phyloP scores from a whole-genome alignment of 2,797 vertebrate genomes.

The Sciurus vulgaris region DNA sequence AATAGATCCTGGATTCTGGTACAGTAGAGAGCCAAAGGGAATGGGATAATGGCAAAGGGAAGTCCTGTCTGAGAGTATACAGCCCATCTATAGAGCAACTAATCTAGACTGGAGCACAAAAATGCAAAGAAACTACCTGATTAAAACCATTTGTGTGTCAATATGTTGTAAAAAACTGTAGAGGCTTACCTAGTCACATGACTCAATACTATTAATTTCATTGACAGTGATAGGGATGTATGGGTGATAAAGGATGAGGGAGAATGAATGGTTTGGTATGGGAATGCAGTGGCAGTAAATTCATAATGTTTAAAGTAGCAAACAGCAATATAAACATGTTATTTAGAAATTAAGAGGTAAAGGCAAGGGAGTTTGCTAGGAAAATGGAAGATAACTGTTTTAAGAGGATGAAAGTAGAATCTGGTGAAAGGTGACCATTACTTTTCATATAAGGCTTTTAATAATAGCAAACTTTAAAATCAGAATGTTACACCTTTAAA shows the following conservation, averaged over 20 bases:
- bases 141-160: background rate
- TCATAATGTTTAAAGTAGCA: background rate
- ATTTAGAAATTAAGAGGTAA: constrained; percentile 8
- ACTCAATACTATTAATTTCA: constrained; percentile 29
- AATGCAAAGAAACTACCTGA: background rate
- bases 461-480: constrained; percentile 3
- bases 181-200: background rate
- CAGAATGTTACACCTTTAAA: background rate
- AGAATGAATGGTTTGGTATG: background rate
- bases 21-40: background rate
- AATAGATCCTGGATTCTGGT: background rate
- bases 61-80: background rate
- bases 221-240: background rate
- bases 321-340: background rate
- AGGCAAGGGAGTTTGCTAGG: background rate
- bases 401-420: background rate
- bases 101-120: constrained; percentile 13
- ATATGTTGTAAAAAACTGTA: background rate
- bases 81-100: background rate
- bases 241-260: background rate
- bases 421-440: background rate
- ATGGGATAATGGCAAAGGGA: background rate
- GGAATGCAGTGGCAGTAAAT: background rate
- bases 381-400: constrained; percentile 29
- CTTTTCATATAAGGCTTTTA: constrained; percentile 22